Evolutionary conservation across 2,888 invertebrate species (phyloP).

Genomic region (Griposia aprilina): DNA sequence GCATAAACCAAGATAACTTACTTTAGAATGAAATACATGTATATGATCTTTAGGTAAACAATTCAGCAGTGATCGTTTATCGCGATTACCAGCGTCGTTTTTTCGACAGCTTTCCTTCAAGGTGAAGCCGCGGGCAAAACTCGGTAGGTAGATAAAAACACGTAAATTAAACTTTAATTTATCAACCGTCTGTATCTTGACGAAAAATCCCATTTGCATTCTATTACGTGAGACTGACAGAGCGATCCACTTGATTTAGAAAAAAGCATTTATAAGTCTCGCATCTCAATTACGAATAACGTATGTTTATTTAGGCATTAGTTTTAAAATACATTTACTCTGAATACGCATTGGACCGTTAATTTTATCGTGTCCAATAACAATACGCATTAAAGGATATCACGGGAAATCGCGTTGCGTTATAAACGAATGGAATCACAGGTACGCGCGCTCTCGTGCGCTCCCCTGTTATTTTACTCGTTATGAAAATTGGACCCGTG

Average conservation of each 20-base stretch:
- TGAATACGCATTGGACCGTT: constrained; percentile 52
- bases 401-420: constrained; percentile 60
- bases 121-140: constrained; percentile 44
- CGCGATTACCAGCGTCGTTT: constrained; percentile 32
- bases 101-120: constrained; percentile 52
- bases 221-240: constrained; percentile 73
- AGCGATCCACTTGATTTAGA: constrained; percentile 70
- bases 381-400: constrained; percentile 61
- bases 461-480: constrained; percentile 73
- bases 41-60: constrained; percentile 26
- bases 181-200: constrained; percentile 67
- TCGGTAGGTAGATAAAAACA: constrained; percentile 45
- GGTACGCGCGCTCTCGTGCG: constrained; percentile 43
- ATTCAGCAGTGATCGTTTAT: constrained; percentile 26
- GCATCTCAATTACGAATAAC: constrained; percentile 54
- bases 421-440: constrained; percentile 59
- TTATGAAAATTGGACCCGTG: constrained; percentile 76
- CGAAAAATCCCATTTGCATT: constrained; percentile 73
- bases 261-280: constrained; percentile 69
- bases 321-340: constrained; percentile 50
- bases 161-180: constrained; percentile 67
- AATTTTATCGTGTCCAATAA: constrained; percentile 63
- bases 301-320: constrained; percentile 54
- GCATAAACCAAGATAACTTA: not conserved
- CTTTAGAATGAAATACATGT: constrained; percentile 18